Base-by-base conservation (phyloP, 2,113 vertebrate genomes). In the Cairina moschata region DNA sequence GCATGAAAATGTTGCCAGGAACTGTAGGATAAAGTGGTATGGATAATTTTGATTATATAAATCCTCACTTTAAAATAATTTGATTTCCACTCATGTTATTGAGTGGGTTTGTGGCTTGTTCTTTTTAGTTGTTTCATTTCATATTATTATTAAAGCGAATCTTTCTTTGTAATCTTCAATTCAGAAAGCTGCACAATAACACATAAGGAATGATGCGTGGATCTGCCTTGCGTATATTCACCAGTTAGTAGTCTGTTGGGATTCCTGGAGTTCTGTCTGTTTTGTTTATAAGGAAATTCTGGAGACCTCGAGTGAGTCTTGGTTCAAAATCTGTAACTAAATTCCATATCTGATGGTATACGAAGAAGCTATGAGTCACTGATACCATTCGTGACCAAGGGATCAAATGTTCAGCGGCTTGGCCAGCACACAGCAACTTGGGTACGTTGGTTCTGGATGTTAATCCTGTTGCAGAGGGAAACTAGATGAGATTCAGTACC, bases 31-130 rank as follows among this genome's bases (percentile, higher is more conserved):
- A 46, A 63, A 75, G 14, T 74, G 74, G 32, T 28, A 3, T 67
- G 67, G 31, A 55, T 91, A 80, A 80, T 86, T 83, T 90, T 93
- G 32, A 60, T 95, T 85, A 62, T 74, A 66, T 34, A 71, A 28
- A 83, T 71, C 26, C 28, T 93, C n/a, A 34, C 32, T 75, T 89
- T 28, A 46, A 86, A 89, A 84, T 81, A 78, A 88, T 78, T 91
- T 78, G 11, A 56, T 92, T 90, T 88, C 7, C 52, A 34, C 25
- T 91, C 6, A 3, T 42, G 4, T 81, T 8, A 21, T 42, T 88
- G 67, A 80, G 73, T 59, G 42, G 12, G 7, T 75, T 74, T 83
- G n/a, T 90, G 46, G 18, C 42, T 81, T 92, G 17, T 91, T 89
- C 1, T 2, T 54, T 92, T 80, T 83, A 65, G 54, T 93, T 60